A percentile compares a stretch with the other conserved stretches of the same genome.
phyloP scores from a whole-genome alignment of 1,140 invertebrate genomes.

The Hydropsyche tenuis region DNA sequence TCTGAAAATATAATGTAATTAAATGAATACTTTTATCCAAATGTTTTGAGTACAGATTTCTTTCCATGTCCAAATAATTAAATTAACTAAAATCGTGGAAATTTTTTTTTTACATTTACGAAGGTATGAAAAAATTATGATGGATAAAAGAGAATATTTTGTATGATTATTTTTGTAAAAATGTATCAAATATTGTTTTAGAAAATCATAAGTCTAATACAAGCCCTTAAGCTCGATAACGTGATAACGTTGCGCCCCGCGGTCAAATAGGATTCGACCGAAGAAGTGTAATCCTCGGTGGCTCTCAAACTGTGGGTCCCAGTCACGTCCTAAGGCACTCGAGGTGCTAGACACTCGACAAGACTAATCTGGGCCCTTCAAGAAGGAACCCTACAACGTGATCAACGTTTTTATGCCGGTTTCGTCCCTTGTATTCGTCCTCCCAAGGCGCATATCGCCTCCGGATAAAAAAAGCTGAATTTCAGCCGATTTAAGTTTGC shows the following conservation, averaged over 20 bases:
- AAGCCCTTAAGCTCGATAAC: too few relatives aligned
- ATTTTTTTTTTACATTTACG: too few relatives aligned
- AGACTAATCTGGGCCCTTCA: slow-evolving; percentile 24
- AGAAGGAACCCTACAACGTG: slow-evolving; percentile 23
- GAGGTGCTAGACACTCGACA: slow-evolving; percentile 18
- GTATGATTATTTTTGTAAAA: too few relatives aligned
- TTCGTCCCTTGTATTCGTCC: not conserved
- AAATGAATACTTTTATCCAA: too few relatives aligned
- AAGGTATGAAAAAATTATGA: too few relatives aligned
- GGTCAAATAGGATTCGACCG: slow-evolving; percentile 5
- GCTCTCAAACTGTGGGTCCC: slow-evolving; percentile 22
- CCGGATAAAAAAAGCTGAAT: not conserved
- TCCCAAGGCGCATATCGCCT: not conserved
- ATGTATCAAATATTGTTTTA: too few relatives aligned
- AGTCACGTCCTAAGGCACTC: slow-evolving; percentile 23
- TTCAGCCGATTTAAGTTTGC: not conserved
- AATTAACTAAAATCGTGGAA: too few relatives aligned
- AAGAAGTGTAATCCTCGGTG: slow-evolving; percentile 2
- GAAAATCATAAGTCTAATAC: too few relatives aligned
- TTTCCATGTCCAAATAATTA: too few relatives aligned
- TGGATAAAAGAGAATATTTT: too few relatives aligned
- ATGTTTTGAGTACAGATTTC: too few relatives aligned
- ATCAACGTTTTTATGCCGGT: slow-evolving; percentile 31
- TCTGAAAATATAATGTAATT: too few relatives aligned
- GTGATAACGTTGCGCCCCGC: not conserved